Conservation (phyloP, 2,113 vertebrate species). For the Strigops habroptila region DNA sequence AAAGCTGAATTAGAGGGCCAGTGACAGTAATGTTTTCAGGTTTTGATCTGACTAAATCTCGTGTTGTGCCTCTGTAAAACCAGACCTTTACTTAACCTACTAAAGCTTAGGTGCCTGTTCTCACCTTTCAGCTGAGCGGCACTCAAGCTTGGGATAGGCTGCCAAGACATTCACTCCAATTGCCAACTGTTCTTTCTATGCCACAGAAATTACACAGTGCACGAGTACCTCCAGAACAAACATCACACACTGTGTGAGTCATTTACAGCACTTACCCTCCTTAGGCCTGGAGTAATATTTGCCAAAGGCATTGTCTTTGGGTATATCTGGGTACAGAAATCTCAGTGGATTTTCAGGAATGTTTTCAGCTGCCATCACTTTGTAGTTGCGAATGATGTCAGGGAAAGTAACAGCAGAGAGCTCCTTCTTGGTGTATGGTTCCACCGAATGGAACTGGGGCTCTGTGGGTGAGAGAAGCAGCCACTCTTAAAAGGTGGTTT, state of each 20-base stretch:
- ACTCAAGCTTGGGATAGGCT: neutral
- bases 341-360: constrained; percentile 94
- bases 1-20: neutral
- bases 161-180: neutral
- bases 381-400: constrained; percentile 95
- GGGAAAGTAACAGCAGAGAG: constrained; percentile 90
- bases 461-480: constrained; percentile 62
- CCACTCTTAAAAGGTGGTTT: neutral
- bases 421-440: constrained; percentile 95
- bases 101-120: neutral
- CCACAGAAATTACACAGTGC: neutral
- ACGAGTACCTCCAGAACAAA: neutral
- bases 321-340: constrained; percentile 86
- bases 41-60: neutral
- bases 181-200: neutral
- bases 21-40: rapidly evolving
- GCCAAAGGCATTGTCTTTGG: constrained; percentile 93
- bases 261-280: constrained; percentile 76
- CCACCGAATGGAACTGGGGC: constrained; percentile 87
- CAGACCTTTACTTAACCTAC: neutral
- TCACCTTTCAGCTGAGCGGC: neutral
- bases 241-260: rapidly evolving
- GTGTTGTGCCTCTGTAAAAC: neutral
- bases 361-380: constrained; percentile 95
- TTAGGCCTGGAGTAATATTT: constrained; percentile 94